These are phyloP conservation scores for Xylota sylvarum DNA, from an alignment of 2,888 invertebrate species.

Conservation along the genomic window DNA sequence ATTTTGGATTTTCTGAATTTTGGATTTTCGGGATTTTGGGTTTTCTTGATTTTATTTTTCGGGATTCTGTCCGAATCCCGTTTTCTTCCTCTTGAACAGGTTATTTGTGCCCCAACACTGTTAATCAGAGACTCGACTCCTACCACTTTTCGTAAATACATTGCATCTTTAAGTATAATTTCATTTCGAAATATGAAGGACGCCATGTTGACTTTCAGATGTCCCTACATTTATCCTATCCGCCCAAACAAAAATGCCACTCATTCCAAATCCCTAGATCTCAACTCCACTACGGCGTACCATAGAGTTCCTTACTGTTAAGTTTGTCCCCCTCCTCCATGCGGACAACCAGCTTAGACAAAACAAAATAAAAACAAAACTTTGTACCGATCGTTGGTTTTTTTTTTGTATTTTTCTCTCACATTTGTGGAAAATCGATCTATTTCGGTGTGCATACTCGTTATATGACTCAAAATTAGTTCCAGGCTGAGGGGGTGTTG, in stretches of 20 bases:
- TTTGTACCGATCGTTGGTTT: conserved; percentile 27
- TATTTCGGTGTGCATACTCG: conserved; percentile 61
- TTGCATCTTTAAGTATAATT: no score
- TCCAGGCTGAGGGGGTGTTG: conserved; percentile 20
- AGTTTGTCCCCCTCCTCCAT: neutral
- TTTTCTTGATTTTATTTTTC: no score
- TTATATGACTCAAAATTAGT: conserved; percentile 41
- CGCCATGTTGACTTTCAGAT: no score
- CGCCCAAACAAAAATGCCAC: neutral
- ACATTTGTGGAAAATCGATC: conserved; percentile 73
- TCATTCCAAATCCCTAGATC: conserved; percentile 8
- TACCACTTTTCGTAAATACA: no score
- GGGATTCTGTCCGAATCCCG: no score
- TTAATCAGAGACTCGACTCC: no score
- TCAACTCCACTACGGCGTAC: conserved; percentile 9
- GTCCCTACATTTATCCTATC: neutral
- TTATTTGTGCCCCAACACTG: no score
- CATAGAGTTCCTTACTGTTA: conserved; percentile 38
- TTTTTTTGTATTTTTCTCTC: conserved; percentile 44
- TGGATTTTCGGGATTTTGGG: no score
- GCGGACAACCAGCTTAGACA: conserved; percentile 8
- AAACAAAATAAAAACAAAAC: conserved; percentile 21
- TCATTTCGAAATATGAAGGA: no score
- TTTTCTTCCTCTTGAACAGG: no score
- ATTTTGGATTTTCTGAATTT: no score